Evolutionary conservation across 1,140 invertebrate species (phyloP).

Genomic region (Dreissena polymorpha): DNA sequence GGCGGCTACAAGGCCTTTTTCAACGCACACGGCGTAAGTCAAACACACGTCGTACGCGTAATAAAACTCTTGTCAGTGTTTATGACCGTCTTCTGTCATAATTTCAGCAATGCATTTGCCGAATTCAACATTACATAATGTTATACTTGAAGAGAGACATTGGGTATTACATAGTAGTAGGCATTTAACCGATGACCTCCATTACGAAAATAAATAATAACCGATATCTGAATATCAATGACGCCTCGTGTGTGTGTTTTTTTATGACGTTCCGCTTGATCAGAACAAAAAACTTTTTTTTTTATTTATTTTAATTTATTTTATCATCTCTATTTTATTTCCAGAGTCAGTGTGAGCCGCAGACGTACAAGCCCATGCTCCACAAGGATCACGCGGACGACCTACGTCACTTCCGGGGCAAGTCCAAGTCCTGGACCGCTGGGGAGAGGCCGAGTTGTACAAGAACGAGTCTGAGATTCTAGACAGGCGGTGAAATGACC

Average conservation of each 20-base stretch:
- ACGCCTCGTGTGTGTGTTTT: background rate
- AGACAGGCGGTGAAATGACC: background rate
- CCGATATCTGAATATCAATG: background rate
- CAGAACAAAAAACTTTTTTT: too few relatives aligned
- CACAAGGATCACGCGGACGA: conserved; percentile 87
- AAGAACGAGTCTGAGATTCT: conserved; percentile 2
- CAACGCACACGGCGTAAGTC: conserved; percentile 80
- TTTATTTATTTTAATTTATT: too few relatives aligned
- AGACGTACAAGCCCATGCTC: conserved; percentile 88
- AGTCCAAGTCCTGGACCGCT: conserved; percentile 84
- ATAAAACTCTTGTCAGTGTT: too few relatives aligned
- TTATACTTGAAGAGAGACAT: too few relatives aligned
- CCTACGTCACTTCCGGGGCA: conserved; percentile 86
- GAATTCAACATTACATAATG: too few relatives aligned
- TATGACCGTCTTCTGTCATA: too few relatives aligned
- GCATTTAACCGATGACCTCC: too few relatives aligned
- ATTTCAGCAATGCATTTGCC: too few relatives aligned
- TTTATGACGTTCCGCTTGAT: background rate
- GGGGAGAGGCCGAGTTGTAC: conserved; percentile 21
- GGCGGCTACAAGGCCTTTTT: conserved; percentile 97
- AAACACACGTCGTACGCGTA: too few relatives aligned
- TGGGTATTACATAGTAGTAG: too few relatives aligned
- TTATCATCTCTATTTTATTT: background rate
- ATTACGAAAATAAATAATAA: too few relatives aligned
- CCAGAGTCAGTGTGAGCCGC: conserved; percentile 86